Percentiles rank a stretch among this genome's conserved stretches.
Evolutionary conservation across 2,888 invertebrate species (phyloP).

Genomic region (Campopleginae sp.): DNA sequence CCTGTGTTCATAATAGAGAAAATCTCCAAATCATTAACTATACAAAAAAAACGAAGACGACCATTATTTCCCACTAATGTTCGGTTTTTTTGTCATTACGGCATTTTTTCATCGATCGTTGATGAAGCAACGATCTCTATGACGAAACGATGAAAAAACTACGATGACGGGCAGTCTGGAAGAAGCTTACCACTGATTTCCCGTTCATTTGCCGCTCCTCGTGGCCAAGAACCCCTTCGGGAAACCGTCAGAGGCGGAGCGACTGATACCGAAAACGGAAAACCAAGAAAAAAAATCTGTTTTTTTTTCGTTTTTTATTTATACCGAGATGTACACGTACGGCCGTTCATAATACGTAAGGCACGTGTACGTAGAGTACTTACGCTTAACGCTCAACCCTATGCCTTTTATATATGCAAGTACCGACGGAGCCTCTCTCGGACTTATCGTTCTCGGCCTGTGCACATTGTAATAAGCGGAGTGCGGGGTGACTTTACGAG

Average conservation of each 20-base stretch:
- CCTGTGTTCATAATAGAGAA: not conserved
- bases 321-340: not conserved
- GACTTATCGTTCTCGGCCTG: conserved; percentile 70
- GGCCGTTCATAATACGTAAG: conserved; percentile 44
- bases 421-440: conserved; percentile 32
- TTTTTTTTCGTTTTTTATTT: not conserved
- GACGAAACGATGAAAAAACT: not conserved
- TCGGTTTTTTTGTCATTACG: not conserved
- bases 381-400: conserved; percentile 40
- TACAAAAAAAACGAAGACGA: not conserved
- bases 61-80: not conserved
- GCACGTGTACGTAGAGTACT: conserved; percentile 22
- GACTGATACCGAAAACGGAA: not conserved
- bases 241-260: not conserved
- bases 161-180: not conserved
- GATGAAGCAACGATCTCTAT: not conserved
- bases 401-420: conserved; percentile 36
- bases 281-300: not conserved
- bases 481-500: conserved; percentile 75
- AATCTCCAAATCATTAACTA: not conserved
- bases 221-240: not conserved
- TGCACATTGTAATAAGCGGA: conserved; percentile 77
- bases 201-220: not conserved
- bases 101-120: not conserved
- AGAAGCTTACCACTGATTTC: not conserved